Evolutionary conservation across 2,797 vertebrate species (phyloP), one percentile per base, ranked within the genome.

Genomic region (Lindbergichthys nudifrons): DNA sequence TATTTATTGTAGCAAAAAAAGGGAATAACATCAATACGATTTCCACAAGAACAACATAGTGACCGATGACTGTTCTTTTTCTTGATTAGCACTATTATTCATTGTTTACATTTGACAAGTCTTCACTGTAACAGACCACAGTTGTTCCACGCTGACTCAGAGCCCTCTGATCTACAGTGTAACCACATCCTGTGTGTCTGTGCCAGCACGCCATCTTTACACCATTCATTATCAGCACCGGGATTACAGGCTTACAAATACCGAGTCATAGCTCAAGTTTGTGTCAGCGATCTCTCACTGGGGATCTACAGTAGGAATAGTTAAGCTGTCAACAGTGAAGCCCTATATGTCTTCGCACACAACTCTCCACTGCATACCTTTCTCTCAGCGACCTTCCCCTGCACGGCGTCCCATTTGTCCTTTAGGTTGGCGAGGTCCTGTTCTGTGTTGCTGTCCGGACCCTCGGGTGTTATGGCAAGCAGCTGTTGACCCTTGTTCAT

Each of bases 341-440:
- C 18, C 54, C 42, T 15, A 15, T 39, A 36, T 12, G 23, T 54
- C 13, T 26, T 41, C 26, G 7, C 50, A n/a, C 72, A 4, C 62
- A 42, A 10, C 46, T 21, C 23, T 16, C 18, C 4, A 18, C 53
- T 41, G 83, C 93, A 41, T 93, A 99, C 98, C 94, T 97, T 99
- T 92, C 96, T 96, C 87, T 99, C 98, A 23, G 91, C 85, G 72
- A 97, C 95, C 90, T 98, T 99, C 61, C 93, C 94, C 90, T 97
- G 94, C 73, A 98, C 96, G 0, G 94, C 93, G 69, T 97, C 96
- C 98, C 98, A 99, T 87, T 98, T 98, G 83, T 97, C 97, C 92
- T 96, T 96, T 83, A 99, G 91, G 92, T 97, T 96, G 88, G 91
- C 85, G 67, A 99, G 96, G 93, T 98, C 97, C 85, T 97, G 97